A percentile compares a stretch with the other conserved stretches of the same genome.
Conservation (phyloP, 2,888 invertebrate genomes). For the Chrysolina haemoptera region DNA sequence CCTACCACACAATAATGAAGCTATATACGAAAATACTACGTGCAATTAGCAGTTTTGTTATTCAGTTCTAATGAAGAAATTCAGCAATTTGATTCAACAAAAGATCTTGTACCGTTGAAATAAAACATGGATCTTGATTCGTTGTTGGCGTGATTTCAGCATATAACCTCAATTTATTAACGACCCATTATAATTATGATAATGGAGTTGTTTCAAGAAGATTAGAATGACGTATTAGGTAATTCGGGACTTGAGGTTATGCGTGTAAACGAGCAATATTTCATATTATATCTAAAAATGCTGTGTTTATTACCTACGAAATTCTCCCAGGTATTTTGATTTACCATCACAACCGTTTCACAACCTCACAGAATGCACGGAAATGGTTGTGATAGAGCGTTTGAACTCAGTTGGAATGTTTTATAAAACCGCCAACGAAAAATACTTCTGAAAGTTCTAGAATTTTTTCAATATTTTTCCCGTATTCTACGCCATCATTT, state of each 20-base stretch:
- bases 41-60: background rate
- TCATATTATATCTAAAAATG: constrained; percentile 20
- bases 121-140: constrained; percentile 30
- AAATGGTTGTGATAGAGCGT: no score
- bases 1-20: no score
- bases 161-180: constrained; percentile 54
- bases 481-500: no score
- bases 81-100: constrained; percentile 4
- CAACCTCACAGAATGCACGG: background rate
- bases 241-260: constrained; percentile 48
- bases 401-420: no score
- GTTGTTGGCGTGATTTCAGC: constrained; percentile 44
- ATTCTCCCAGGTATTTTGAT: constrained; percentile 19
- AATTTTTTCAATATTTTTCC: no score
- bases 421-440: no score
- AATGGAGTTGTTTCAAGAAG: constrained; percentile 55
- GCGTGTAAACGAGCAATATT: constrained; percentile 46
- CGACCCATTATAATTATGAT: constrained; percentile 54
- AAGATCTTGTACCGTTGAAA: constrained; percentile 24
- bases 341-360: background rate
- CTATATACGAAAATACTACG: background rate
- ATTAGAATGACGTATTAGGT: constrained; percentile 47
- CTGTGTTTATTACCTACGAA: constrained; percentile 12
- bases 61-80: constrained; percentile 8
- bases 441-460: no score